A percentile compares a stretch with the other conserved stretches of the same genome.
These are phyloP conservation scores for Ceramica pisi DNA, from an alignment of 2,888 invertebrate genomes.

Conservation along the genomic window DNA sequence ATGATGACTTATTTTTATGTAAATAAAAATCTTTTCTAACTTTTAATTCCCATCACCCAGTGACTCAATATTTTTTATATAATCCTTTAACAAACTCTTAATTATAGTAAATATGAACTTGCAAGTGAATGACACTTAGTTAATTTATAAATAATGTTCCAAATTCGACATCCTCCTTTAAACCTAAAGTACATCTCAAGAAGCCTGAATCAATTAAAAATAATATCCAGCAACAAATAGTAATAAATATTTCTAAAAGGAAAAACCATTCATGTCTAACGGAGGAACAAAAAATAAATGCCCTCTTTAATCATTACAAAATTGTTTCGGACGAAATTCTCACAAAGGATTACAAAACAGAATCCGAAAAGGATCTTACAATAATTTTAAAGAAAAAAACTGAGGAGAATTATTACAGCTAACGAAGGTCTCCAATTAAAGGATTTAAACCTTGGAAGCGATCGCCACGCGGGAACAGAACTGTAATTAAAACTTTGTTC, in stretches of 20 bases:
- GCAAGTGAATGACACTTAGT: no score
- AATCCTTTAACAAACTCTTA: no score
- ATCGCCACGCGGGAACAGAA: slow-evolving; percentile 70
- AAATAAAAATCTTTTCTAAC: no score
- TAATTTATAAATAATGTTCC: no score
- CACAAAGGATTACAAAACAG: slow-evolving; percentile 68
- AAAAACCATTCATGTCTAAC: slow-evolving; percentile 36
- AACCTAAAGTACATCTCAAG: not conserved
- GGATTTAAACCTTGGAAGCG: slow-evolving; percentile 72
- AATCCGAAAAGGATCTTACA: slow-evolving; percentile 63
- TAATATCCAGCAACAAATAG: slow-evolving; percentile 30
- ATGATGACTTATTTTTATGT: no score
- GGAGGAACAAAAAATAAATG: slow-evolving; percentile 55
- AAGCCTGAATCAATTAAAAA: slow-evolving; percentile 24
- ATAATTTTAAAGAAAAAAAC: slow-evolving; percentile 63
- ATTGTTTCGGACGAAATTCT: slow-evolving; percentile 59
- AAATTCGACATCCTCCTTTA: no score
- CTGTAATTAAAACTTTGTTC: slow-evolving; percentile 81
- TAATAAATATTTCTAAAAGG: slow-evolving; percentile 39
- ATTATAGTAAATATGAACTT: no score
- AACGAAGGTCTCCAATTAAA: slow-evolving; percentile 72
- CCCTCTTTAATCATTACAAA: slow-evolving; percentile 59
- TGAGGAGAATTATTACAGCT: slow-evolving; percentile 64
- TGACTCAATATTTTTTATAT: no score
- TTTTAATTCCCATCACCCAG: no score